Evolutionary conservation across 2,797 vertebrate species (phyloP), one percentile per base, ranked within the genome.

Genomic region (Eleutherodactylus coqui): DNA sequence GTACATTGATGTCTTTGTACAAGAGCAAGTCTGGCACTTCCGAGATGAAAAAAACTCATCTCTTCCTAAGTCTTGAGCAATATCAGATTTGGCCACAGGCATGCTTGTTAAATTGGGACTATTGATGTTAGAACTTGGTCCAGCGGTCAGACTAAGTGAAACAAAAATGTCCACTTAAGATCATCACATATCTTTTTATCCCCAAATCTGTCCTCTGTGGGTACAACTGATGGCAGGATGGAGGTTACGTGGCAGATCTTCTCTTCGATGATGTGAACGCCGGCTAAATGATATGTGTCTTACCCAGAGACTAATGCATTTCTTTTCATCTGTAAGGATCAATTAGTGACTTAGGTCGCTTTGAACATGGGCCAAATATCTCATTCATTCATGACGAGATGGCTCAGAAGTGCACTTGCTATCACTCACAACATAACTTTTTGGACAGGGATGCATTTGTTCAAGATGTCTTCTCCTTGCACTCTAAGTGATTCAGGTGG

Each of bases 91-190:
- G 79, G 62, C 62, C 79, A 53, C 43, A 53, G 79, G 79, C 79
- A 69, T 14, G 64, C 62, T 82, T 72, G 64, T 53, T 70, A 82
- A 70, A 82, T 82, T 82, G 47, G 64, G 64, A 36, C 32, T 34
- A 82, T 72, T 82, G 79, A 82, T 82, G 79, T 70, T n/a, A 70
- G 64, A 72, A 82, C 62, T 82, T 70, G 79, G 64, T 82, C 64
- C 64, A 72, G 47, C 21, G 47, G 79, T 51, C 79, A 72, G 64
- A 55, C 24, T 3, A 5, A 38, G 58, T 47, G 64, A 32, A 82
- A 55, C 24, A 53, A 55, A 49, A 41, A 72, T 70, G 62, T 70
- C 79, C 45, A 82, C 64, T 53, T 82, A 36, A 51, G 47, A 70
- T 36, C 29, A 36, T 49, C 47, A 69, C 32, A 38, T 4, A 17